Base-by-base conservation (phyloP, 2,797 vertebrate species). In the Staurois parvus region DNA sequence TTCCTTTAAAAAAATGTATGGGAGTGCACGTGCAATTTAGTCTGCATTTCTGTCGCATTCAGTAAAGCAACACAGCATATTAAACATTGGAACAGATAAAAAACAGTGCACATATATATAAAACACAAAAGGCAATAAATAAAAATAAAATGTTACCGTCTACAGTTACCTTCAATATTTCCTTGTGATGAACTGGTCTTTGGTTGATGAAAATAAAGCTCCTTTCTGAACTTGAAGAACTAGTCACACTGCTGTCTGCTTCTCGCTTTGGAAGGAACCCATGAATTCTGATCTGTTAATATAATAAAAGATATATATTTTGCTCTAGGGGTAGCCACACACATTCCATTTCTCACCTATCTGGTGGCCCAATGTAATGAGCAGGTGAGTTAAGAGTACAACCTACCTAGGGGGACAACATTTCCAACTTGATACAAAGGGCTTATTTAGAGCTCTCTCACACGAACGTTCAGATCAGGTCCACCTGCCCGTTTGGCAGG, bases 161-260 rank as follows among this genome's bases (percentile, higher is more conserved):
- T 21, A 28, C 32, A 32, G 84, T 88, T 96, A 99, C 98, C 97
- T 99, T 99, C 85, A 97, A 90, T 85, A 99, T 94, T 26, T 99
- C 97, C 92, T 97, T 99, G 24, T 96, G 95, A 88, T 96, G 93
- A 86, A 99, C 91, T 0, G 97, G 98, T 29, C 98, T 94, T 87
- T 91, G 91, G 87, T 99, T 99, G 88, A 99, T 91, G 88, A 96
- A 98, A 85, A 99, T 87, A 52, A 97, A 98, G 29, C 96, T 97
- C 90, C 93, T 97, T 89, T 99, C 98, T 73, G 96, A 91, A 81
- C 90, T 94, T 21, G 95, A 95, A 81, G 96, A 95, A 90, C 96
- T 96, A 74, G 95, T 97, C 15, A 94, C 91, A 74, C 90, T 93
- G 73, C 85, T 91, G 86, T 97, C 95, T 29, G 95, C 94, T 56